These are phyloP conservation scores for Eustalomyia histrio DNA, from an alignment of 2,888 invertebrate species.

Conservation along the genomic window DNA sequence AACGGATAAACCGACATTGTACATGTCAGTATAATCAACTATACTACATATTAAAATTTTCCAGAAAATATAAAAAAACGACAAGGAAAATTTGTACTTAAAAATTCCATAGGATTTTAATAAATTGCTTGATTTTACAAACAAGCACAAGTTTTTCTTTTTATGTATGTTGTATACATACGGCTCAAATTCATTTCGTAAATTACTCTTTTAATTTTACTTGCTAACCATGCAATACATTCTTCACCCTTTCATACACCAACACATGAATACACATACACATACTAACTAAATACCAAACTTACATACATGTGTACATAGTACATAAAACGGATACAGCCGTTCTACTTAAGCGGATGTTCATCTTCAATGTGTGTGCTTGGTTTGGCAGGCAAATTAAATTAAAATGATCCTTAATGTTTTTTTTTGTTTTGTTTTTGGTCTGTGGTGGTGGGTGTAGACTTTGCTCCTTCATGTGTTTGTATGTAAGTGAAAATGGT, in stretches of 20 bases:
- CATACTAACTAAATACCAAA: background rate
- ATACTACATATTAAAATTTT: background rate
- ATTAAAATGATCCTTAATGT: slow-evolving; percentile 59
- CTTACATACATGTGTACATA: background rate
- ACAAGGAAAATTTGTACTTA: slow-evolving; percentile 29
- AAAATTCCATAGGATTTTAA: slow-evolving; percentile 59
- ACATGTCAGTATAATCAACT: background rate
- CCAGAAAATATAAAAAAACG: background rate
- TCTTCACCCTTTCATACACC: slow-evolving; percentile 11
- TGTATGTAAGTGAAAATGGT: slow-evolving; percentile 38
- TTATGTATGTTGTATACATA: slow-evolving; percentile 28
- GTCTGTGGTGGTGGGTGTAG: background rate
- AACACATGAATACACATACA: background rate
- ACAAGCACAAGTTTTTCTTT: slow-evolving; percentile 21
- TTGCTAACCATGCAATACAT: background rate
- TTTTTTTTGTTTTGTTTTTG: background rate
- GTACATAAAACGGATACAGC: slow-evolving; percentile 52
- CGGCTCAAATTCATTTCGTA: slow-evolving; percentile 46
- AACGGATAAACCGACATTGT: too few species aligned
- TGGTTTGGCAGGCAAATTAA: slow-evolving; percentile 63
- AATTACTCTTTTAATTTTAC: slow-evolving; percentile 22
- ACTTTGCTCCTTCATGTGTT: slow-evolving; percentile 10
- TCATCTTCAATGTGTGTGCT: slow-evolving; percentile 53
- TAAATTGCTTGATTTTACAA: slow-evolving; percentile 57
- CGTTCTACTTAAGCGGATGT: slow-evolving; percentile 56